Evolutionary conservation across 2,888 invertebrate species (phyloP).

Genomic region (Heliothis peltigera): DNA sequence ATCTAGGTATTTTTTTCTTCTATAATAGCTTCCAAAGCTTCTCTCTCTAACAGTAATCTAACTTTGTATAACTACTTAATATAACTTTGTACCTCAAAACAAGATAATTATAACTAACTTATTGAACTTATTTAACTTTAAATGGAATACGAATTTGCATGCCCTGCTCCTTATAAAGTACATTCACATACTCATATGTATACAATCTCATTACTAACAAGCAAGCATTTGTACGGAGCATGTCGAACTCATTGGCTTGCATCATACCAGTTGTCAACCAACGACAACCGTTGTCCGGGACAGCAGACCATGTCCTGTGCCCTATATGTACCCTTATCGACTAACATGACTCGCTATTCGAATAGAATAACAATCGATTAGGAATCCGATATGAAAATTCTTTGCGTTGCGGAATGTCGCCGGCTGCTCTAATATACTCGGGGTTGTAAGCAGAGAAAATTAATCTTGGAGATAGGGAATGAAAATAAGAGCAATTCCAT

Average conservation of each 20-base stretch:
- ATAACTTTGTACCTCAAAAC: too few relatives aligned
- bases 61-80: too few relatives aligned
- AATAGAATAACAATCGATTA: constrained; percentile 60
- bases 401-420: constrained; percentile 38
- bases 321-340: constrained; percentile 56
- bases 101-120: too few relatives aligned
- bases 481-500: constrained; percentile 30
- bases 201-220: constrained; percentile 52
- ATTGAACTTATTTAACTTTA: too few relatives aligned
- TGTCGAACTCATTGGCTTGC: constrained; percentile 63
- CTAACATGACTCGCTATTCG: constrained; percentile 59
- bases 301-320: constrained; percentile 61
- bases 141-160: too few relatives aligned
- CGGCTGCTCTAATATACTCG: constrained; percentile 45
- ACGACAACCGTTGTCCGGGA: constrained; percentile 51
- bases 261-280: constrained; percentile 64
- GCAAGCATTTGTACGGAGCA: constrained; percentile 57
- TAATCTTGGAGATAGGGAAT: constrained; percentile 19
- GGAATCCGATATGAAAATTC: constrained; percentile 53
- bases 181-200: neutral
- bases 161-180: neutral
- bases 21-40: too few relatives aligned
- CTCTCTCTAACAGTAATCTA: too few relatives aligned
- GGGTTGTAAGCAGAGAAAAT: constrained; percentile 23
- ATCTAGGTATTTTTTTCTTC: too few relatives aligned